Base-by-base conservation (phyloP, 2,113 vertebrate species). In the Blennius ocellaris region DNA sequence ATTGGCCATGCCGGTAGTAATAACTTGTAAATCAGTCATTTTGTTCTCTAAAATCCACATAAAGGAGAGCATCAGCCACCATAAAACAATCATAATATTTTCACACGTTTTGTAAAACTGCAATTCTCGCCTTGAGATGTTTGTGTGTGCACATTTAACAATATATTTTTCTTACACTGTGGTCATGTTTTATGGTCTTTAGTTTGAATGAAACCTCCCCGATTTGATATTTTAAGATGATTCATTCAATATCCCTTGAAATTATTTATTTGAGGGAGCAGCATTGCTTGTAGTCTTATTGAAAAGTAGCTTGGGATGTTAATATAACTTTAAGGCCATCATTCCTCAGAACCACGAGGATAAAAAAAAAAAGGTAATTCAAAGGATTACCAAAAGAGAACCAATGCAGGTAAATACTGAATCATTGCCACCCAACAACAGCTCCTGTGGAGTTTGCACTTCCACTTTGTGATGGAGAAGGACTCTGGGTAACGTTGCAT, bases 401-500 rank as follows among this genome's bases (percentile, higher is more conserved):
- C 17, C 9, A 30, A 71, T 44, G 21, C 47, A 53, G 45, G 52
- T 53, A 69, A 62, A 36, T 65, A 63, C 10, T 39, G n/a, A 40
- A 57, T 48, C 51, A 11, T 59, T 37, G 64, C 51, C 63, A 61
- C 43, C 59, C 30, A 69, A 55, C 47, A 49, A 56, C 54, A 71
- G 41, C 17, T 1, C 21, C 21, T 30, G 21, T 30, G 21, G 21
- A 30, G 21, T 30, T 30, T 30, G 21, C 21, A 30, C 21, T 30
- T 30, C 21, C 21, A 30, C 21, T 30, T 30, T 30, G 8, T 36
- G 54, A 50, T 58, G 68, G 61, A 64, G 54, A 68, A 41, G 52
- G 44, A 77, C 75, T 38, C 14, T 64, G 75, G 75, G 69, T 86
- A 69, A 78, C 67, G 77, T 30, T 74, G 70, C 62, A 82, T 89